Base-by-base conservation (phyloP, 92 coral and sea anemone species). In the Siderastrea siderea region DNA sequence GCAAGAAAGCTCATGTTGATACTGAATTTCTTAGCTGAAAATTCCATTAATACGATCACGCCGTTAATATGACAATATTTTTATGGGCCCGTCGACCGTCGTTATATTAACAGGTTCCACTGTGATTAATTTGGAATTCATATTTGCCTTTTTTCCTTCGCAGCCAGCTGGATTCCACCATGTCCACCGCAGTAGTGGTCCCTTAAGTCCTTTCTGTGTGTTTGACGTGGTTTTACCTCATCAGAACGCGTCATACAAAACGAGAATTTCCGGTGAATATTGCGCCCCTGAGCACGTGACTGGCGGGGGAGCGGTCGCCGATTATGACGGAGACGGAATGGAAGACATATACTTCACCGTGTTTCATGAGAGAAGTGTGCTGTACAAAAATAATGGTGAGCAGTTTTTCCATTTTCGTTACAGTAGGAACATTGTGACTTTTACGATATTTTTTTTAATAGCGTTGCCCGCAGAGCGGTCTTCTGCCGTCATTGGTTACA, bases 231-330 rank as follows among this genome's bases (percentile, higher is more conserved):
- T 96, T 13, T 88, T 96, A n/a, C 98, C 99, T 12, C 78, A 89
- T 74, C 62, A 77, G 19, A 95, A 96, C 86, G 89, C 98, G 10
- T 93, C 96, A 10, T 88, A 80, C 53, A 60, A 75, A 55, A 87
- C 91, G 75, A 91, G 92, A 16, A 83, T 95, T 47, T 86, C 90
- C 8, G 98, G 98, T 11, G 99, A 95, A 66, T 95, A 89, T 89
- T 95, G 98, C 74, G 83, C 90, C 57, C 99, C 99, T 47, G 99
- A 96, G 76, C 99, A 96, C 66, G 71, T 96, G 64, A 96, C 96
- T 10, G 99, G 98, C 16, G 99, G 99, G 17, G 99, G 98, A 67
- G 99, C 99, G 11, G 99, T 96, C 48, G 99, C 96, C 12, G 99
- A 96, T 83, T 96, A 96, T 75, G 90, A 96, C 90, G 96, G 91